A percentile compares a stretch with the other conserved stretches of the same genome.
phyloP scores from a whole-genome alignment of 2,888 invertebrate genomes.

The Clitarchus hookeri region DNA sequence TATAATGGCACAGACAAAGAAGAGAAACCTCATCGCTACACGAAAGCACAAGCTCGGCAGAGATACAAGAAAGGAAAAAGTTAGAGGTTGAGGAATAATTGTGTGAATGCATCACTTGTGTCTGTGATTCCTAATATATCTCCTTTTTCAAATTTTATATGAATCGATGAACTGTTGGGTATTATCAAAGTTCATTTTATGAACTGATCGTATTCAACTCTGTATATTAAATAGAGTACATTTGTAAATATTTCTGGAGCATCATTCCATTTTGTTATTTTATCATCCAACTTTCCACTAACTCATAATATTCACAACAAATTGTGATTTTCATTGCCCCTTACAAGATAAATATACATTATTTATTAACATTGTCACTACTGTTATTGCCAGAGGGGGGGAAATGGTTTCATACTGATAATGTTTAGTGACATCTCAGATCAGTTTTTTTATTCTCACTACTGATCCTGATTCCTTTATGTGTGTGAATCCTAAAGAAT shows the following conservation, averaged over 20 bases:
- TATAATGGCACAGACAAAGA: slow-evolving; percentile 52
- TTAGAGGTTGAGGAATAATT: neutral
- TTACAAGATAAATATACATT: neutral
- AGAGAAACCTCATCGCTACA: slow-evolving; percentile 58
- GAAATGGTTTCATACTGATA: too few species aligned
- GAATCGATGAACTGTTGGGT: neutral
- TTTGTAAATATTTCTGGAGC: too few species aligned
- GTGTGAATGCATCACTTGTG: neutral
- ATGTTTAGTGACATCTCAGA: too few species aligned
- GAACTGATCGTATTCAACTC: neutral
- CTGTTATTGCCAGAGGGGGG: neutral
- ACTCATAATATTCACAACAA: neutral
- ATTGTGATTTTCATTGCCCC: neutral
- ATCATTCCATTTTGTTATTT: too few species aligned
- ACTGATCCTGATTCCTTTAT: too few species aligned
- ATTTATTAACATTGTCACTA: neutral
- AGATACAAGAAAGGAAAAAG: slow-evolving; percentile 71
- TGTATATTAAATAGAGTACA: neutral
- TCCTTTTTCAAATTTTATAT: neutral
- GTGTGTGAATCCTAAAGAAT: too few species aligned
- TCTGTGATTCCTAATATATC: neutral
- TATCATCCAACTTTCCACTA: too few species aligned
- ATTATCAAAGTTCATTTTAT: neutral
- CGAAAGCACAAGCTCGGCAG: slow-evolving; percentile 75
- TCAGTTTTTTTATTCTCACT: too few species aligned